These are phyloP conservation scores for Sakesphorus luctuosus DNA, from an alignment of 2,113 vertebrate genomes.

Conservation along the genomic window DNA sequence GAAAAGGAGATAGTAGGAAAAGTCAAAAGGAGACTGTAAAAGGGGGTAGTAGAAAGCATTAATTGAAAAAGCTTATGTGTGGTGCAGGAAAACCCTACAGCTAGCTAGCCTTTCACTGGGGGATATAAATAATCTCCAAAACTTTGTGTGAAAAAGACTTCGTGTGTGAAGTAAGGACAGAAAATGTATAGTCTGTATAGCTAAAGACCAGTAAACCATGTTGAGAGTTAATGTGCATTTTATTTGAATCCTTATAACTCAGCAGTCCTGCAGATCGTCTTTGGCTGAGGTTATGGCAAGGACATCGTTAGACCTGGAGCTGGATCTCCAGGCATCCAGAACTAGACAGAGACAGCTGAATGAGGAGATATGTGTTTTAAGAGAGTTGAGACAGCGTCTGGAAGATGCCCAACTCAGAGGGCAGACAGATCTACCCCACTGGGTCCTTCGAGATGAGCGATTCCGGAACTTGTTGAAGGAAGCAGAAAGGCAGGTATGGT, in stretches of 20 bases:
- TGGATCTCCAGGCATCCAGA: constrained; percentile 98
- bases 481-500: constrained; percentile 93
- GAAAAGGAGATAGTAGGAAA: neutral
- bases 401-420: constrained; percentile 88
- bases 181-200: neutral
- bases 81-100: neutral
- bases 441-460: constrained; percentile 91
- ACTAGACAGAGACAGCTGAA: constrained; percentile 93
- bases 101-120: neutral
- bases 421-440: constrained; percentile 85
- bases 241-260: constrained; percentile 23
- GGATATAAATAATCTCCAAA: neutral
- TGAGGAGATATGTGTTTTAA: constrained; percentile 89
- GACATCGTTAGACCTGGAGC: constrained; percentile 99
- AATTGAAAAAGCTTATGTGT: neutral
- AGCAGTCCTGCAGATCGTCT: constrained; percentile 91
- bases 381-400: constrained; percentile 91
- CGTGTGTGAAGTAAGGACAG: neutral
- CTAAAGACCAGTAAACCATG: neutral
- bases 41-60: neutral
- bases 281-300: constrained; percentile 92
- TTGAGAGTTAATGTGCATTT: neutral
- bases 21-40: neutral
- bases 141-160: neutral
- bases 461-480: constrained; percentile 90